phyloP scores from a whole-genome alignment of 2,113 vertebrate species.

The Burhinus bistriatus region DNA sequence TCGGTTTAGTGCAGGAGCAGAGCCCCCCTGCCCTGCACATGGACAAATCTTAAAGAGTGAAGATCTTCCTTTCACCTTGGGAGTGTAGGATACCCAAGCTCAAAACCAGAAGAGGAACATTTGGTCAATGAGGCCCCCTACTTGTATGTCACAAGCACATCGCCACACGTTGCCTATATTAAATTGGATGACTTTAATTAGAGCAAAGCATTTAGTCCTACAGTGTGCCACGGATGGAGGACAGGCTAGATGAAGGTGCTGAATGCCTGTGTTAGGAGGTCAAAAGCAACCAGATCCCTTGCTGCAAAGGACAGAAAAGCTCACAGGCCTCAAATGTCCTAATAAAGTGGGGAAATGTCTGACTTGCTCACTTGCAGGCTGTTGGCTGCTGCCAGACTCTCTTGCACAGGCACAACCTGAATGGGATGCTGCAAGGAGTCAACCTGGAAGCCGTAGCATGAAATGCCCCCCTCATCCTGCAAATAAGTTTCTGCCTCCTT shows the following conservation, averaged over 20 bases:
- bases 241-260: background rate
- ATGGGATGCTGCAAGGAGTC: background rate
- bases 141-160: rapidly evolving
- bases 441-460: rapidly evolving
- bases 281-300: background rate
- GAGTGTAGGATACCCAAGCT: background rate
- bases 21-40: background rate
- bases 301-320: background rate
- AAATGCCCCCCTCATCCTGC: background rate
- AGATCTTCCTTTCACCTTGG: background rate
- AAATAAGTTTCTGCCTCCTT: background rate
- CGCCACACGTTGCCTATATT: background rate
- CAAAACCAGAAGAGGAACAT: background rate
- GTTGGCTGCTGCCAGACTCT: background rate
- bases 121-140: background rate
- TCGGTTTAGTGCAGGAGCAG: background rate
- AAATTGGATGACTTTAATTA: background rate
- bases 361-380: background rate
- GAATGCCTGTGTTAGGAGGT: background rate
- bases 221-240: background rate
- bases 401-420: background rate
- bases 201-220: background rate
- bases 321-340: background rate
- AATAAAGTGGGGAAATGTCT: background rate
- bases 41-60: background rate